Evolutionary conservation across 2,888 invertebrate genomes (phyloP).

Genomic region (Apotomis turbidana): DNA sequence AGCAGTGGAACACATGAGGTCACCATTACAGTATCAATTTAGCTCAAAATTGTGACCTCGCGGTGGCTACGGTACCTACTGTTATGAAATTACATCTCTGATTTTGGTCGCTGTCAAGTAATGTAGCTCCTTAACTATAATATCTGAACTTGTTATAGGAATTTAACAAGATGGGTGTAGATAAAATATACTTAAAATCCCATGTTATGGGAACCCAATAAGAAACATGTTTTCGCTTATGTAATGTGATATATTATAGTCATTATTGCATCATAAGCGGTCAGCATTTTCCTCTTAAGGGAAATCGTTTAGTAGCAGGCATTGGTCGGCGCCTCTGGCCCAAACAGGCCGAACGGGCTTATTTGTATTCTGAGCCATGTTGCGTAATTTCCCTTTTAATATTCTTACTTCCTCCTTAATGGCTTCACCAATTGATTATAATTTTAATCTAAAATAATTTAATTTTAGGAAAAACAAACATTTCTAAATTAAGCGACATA

Average conservation of each 20-base stretch:
- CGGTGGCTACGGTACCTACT: too few relatives aligned
- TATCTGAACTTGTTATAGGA: too few relatives aligned
- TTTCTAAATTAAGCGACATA: neutral
- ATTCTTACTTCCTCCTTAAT: slow-evolving; percentile 4
- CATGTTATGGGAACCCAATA: too few relatives aligned
- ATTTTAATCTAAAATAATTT: neutral
- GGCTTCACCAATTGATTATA: neutral
- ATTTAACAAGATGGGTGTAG: too few relatives aligned
- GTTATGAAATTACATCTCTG: too few relatives aligned
- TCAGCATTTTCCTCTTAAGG: neutral
- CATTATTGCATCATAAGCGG: neutral
- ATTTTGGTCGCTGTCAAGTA: too few relatives aligned
- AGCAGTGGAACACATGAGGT: too few relatives aligned
- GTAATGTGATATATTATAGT: neutral
- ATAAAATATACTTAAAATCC: too few relatives aligned
- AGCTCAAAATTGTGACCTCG: too few relatives aligned
- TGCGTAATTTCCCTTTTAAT: neutral
- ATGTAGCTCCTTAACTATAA: too few relatives aligned
- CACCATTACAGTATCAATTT: too few relatives aligned
- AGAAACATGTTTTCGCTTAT: neutral
- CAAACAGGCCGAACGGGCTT: neutral
- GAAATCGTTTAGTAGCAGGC: neutral
- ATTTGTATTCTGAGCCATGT: neutral
- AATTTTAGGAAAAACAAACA: neutral
- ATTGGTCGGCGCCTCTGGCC: neutral